Evolutionary conservation across 1,140 invertebrate species (phyloP).

Genomic region (Eubasilissa regina): DNA sequence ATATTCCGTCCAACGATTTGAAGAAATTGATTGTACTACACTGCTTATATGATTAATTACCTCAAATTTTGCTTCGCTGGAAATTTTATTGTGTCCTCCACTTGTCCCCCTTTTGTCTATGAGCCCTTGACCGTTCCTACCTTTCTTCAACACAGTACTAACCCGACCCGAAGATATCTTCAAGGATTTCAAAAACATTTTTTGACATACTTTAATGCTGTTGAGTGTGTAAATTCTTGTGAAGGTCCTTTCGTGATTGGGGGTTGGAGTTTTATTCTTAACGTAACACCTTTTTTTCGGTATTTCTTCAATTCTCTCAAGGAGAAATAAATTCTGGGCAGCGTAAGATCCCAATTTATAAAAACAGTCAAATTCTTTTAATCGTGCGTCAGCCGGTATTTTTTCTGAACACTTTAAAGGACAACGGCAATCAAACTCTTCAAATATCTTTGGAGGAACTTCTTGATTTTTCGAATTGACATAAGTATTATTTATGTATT

Average conservation of each 20-base stretch:
- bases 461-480: slow-evolving; percentile 20
- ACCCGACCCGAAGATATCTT: slow-evolving; percentile 16
- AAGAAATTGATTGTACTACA: slow-evolving; percentile 1
- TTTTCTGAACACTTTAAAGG: slow-evolving; percentile 11
- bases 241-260: not conserved
- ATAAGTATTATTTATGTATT: slow-evolving; percentile 7
- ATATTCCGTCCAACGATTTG: not conserved
- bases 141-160: slow-evolving; percentile 26
- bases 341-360: slow-evolving; percentile 29
- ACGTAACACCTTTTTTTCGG: slow-evolving; percentile 25
- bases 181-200: slow-evolving; percentile 23
- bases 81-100: slow-evolving; percentile 29
- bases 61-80: not conserved
- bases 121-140: not conserved
- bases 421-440: slow-evolving; percentile 23
- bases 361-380: slow-evolving; percentile 1
- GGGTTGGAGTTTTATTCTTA: slow-evolving; percentile 1
- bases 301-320: slow-evolving; percentile 12
- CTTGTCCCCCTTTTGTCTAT: not conserved
- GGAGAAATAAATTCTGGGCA: slow-evolving; percentile 36
- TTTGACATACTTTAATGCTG: slow-evolving; percentile 4
- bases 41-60: slow-evolving; percentile 11
- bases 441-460: slow-evolving; percentile 28
- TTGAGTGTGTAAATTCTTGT: slow-evolving; percentile 17
- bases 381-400: not conserved